These are phyloP conservation scores for Erithacus rubecula DNA, from an alignment of 2,797 vertebrate genomes.

Conservation along the genomic window DNA sequence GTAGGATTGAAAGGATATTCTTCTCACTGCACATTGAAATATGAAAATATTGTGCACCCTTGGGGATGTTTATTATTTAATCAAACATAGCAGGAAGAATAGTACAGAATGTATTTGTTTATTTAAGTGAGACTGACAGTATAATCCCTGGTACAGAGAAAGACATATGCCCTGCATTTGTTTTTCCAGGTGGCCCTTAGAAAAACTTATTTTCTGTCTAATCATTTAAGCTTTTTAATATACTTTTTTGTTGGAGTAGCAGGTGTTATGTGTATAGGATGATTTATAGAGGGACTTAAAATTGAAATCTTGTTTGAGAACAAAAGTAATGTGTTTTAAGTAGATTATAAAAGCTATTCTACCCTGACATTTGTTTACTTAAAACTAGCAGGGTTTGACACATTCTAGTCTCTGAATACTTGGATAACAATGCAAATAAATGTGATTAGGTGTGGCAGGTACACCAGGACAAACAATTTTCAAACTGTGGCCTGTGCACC, in stretches of 20 bases:
- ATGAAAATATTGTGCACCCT: background rate
- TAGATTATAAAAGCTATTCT: background rate
- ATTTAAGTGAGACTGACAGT: background rate
- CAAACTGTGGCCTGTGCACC: background rate
- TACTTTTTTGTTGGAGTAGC: background rate
- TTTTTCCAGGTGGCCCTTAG: background rate
- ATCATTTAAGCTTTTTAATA: constrained; percentile 5
- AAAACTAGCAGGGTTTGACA: background rate
- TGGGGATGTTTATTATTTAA: background rate
- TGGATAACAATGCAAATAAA: background rate
- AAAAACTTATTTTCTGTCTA: constrained; percentile 20
- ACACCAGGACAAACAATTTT: background rate
- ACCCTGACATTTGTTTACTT: constrained; percentile 11
- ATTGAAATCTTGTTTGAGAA: constrained; percentile 9
- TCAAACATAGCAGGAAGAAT: background rate
- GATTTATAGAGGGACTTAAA: constrained; percentile 23
- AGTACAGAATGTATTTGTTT: background rate
- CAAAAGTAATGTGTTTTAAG: background rate
- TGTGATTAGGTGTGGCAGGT: background rate
- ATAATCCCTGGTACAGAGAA: background rate
- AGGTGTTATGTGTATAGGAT: background rate
- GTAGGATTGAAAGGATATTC: background rate
- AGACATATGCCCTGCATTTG: background rate
- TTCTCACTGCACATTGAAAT: background rate
- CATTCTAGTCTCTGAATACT: background rate